These are phyloP conservation scores for Stenodema calcarata DNA, from an alignment of 2,888 invertebrate genomes.

Conservation along the genomic window DNA sequence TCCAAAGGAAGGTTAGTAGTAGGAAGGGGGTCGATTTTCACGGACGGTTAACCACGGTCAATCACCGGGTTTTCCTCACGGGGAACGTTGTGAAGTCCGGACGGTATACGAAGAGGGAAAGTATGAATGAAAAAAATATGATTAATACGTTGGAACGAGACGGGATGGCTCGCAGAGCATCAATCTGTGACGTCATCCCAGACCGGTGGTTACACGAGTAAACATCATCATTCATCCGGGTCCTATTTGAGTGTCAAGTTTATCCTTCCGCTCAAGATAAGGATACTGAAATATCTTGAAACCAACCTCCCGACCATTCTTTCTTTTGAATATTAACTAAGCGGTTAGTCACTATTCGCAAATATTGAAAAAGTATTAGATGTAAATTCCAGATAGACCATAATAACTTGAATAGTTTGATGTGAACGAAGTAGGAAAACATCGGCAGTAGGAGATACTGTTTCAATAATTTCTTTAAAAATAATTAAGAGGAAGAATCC, in stretches of 20 bases:
- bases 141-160: constrained; percentile 8
- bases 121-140: constrained; percentile 32
- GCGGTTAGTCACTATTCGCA: not conserved
- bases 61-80: constrained; percentile 2
- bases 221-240: constrained; percentile 31
- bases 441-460: too few species aligned
- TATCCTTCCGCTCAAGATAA: not conserved
- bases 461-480: too few species aligned
- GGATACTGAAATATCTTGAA: constrained; percentile 23
- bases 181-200: constrained; percentile 27
- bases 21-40: not conserved
- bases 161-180: constrained; percentile 19
- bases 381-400: too few species aligned
- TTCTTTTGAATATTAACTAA: not conserved
- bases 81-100: not conserved
- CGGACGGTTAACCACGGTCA: constrained; percentile 33
- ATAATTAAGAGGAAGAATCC: too few species aligned
- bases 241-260: constrained; percentile 30
- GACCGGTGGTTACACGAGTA: constrained; percentile 21
- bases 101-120: not conserved
- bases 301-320: not conserved
- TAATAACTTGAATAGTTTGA: too few species aligned
- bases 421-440: too few species aligned
- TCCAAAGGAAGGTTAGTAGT: too few species aligned
- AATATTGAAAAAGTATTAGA: too few species aligned